Evolutionary conservation across 2,888 invertebrate genomes (phyloP).

Genomic region (Zonitis immaculata): DNA sequence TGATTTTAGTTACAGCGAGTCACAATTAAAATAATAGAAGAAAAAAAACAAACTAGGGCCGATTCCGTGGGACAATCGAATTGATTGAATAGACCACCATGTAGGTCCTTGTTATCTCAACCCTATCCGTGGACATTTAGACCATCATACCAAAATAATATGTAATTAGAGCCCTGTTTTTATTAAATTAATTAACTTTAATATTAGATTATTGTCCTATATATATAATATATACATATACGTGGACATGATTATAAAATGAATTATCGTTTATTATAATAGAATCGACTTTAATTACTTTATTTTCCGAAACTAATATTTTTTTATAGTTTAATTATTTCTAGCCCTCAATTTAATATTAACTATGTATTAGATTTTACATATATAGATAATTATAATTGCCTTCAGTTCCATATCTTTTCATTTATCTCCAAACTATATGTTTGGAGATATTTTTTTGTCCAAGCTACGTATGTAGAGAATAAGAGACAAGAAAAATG

Average conservation of each 20-base stretch:
- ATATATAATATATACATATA: too few relatives aligned
- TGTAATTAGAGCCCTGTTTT: slow-evolving; percentile 30
- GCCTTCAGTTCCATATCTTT: neutral
- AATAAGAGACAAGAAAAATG: slow-evolving; percentile 11
- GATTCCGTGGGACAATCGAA: slow-evolving; percentile 22
- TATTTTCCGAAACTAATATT: slow-evolving; percentile 6
- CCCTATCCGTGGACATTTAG: slow-evolving; percentile 12
- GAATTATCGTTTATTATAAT: slow-evolving; percentile 12
- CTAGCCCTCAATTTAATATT: neutral
- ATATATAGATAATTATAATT: slow-evolving; percentile 14
- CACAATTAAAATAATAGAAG: neutral
- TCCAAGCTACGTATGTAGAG: neutral
- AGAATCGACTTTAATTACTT: slow-evolving; percentile 16
- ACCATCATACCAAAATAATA: slow-evolving; percentile 23
- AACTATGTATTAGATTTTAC: neutral
- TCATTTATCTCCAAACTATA: neutral
- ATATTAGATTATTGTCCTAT: slow-evolving; percentile 7
- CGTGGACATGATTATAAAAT: slow-evolving; percentile 4
- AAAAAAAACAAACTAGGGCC: slow-evolving; percentile 2
- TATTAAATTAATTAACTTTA: slow-evolving; percentile 27
- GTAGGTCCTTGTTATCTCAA: slow-evolving; percentile 27
- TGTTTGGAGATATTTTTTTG: neutral
- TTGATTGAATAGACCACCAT: slow-evolving; percentile 33
- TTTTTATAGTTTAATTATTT: neutral
- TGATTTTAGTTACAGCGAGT: neutral